Base-by-base conservation (phyloP, 2,113 vertebrate species). In the Pelobates fuscus region DNA sequence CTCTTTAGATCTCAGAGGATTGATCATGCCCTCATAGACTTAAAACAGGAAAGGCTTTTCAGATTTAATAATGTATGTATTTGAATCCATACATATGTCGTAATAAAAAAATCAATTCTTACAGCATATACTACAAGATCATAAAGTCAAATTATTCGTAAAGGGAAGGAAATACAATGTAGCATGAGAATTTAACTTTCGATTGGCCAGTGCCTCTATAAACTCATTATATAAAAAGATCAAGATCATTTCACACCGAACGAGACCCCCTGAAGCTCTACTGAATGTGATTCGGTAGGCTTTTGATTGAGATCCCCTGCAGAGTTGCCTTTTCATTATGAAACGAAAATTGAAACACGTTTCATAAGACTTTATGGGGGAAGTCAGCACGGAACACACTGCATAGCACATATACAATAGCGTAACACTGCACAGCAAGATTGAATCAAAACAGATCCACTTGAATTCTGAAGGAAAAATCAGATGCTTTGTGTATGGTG, bases 301-400 rank as follows among this genome's bases (percentile, higher is more conserved):
- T 74, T 65, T 57, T 74, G 62, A 44, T 58, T 24, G n/a, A 44
- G 58, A 66, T 26, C 26, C 60, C 58, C 60, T 14, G 26, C 44
- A 44, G 62, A 58, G 49, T 52, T 66, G 62, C 32, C 49, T 27
- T 66, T 58, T 57, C 52, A 58, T 66, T 72, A 63, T 55, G 32
- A 63, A 54, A n/a, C 14, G 32, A 54, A 44, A 63, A 64, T 30
- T 72, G 70, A 72, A 72, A 52, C 44, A 37, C 43, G 30, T 62
- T 70, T 70, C 37, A 60, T 44, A 70, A 54, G 26, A 63, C 59
- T 72, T 63, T 72, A 72, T 72, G 44, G 70, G 49, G 43, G 24
- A 63, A 72, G 63, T 37, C 43, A 63, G 59, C 44, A 72, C 20
- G 43, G 59, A 54, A 37, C 43, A 29, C 6, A 37, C 26, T 49